Conservation (phyloP, 1,140 invertebrate genomes). For the Polyergus mexicanus region DNA sequence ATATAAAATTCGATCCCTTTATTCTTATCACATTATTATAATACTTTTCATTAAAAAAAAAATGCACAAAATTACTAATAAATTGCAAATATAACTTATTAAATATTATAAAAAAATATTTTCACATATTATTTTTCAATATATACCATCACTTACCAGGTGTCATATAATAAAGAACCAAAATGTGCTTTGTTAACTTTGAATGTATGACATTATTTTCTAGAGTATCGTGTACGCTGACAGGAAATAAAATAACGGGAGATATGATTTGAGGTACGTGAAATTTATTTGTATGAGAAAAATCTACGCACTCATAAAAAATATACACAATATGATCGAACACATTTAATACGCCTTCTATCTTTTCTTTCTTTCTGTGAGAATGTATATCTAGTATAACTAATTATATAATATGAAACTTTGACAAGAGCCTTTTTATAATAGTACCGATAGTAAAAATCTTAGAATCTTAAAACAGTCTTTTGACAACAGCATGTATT, state of each 20-base stretch:
- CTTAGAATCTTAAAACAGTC: slow-evolving; percentile 13
- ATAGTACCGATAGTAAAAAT: slow-evolving; percentile 24
- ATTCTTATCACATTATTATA: background rate
- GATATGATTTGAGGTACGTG: background rate
- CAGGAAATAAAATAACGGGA: background rate
- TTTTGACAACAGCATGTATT: background rate
- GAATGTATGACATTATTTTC: background rate
- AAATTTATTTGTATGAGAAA: slow-evolving; percentile 36
- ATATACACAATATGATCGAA: slow-evolving; percentile 22
- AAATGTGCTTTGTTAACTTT: background rate
- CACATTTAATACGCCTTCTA: background rate
- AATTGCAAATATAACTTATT: background rate
- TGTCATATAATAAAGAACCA: background rate
- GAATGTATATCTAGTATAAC: background rate
- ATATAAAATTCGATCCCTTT: background rate
- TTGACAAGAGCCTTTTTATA: background rate
- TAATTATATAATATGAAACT: background rate
- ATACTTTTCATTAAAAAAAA: background rate
- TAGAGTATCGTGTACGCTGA: background rate
- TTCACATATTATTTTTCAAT: background rate
- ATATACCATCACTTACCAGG: background rate
- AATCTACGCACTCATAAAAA: slow-evolving; percentile 31
- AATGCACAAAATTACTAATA: background rate
- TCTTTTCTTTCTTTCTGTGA: background rate
- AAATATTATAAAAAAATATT: background rate